A percentile compares a stretch with the other conserved stretches of the same genome.
Conservation (phyloP, 2,888 invertebrate genomes). For the Lithophane semibrunnea region DNA sequence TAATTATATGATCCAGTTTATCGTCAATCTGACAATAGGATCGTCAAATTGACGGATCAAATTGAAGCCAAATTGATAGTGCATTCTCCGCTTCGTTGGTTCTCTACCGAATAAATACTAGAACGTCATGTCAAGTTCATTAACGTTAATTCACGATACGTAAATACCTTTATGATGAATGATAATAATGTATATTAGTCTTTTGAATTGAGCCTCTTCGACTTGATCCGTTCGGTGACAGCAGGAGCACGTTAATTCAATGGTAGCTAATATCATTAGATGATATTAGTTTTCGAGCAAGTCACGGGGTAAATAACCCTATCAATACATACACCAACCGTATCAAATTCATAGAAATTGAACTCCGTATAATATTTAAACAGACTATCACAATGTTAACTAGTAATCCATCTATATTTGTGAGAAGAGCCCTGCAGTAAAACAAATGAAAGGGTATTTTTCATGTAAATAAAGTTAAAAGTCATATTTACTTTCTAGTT, state of each 20-base stretch:
- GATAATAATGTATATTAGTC: conserved; percentile 32
- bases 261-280: conserved; percentile 34
- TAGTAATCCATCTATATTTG: neutral
- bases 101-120: neutral
- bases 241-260: conserved; percentile 34
- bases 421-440: neutral
- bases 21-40: neutral
- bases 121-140: conserved; percentile 8
- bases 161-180: conserved; percentile 31
- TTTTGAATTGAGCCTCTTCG: conserved; percentile 22
- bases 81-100: neutral
- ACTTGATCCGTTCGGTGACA: conserved; percentile 11
- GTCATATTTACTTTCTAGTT: neutral
- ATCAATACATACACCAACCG: neutral
- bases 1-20: neutral
- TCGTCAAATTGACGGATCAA: neutral
- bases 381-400: neutral
- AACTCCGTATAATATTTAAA: neutral
- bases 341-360: neutral
- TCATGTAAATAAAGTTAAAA: neutral
- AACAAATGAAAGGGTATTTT: neutral
- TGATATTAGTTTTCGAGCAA: conserved; percentile 11
- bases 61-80: neutral
- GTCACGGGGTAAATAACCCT: conserved; percentile 1
- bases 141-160: neutral